These are phyloP conservation scores for Zelostemma sp. DNA, from an alignment of 1,140 invertebrate species.

Conservation along the genomic window DNA sequence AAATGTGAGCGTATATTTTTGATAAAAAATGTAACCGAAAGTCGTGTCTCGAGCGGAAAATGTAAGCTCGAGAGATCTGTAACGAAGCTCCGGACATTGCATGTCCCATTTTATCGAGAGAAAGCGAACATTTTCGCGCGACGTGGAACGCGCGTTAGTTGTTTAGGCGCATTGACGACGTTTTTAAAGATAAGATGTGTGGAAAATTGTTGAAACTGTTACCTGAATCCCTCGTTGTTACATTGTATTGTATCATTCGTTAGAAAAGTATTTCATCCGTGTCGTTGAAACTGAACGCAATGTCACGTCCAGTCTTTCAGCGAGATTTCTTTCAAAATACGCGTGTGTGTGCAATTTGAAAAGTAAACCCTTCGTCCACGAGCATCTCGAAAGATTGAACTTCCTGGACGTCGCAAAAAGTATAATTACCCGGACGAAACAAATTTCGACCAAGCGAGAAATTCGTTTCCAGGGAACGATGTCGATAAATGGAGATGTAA, in stretches of 20 bases:
- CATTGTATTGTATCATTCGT: conserved; percentile 7
- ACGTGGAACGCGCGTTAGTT: neutral
- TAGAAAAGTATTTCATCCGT: conserved; percentile 7
- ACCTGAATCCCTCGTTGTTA: conserved; percentile 51
- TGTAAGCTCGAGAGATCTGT: too few relatives aligned
- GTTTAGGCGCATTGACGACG: neutral
- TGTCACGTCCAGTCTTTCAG: conserved; percentile 4
- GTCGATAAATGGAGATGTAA: neutral
- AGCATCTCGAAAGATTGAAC: neutral
- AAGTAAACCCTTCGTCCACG: neutral
- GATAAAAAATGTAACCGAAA: neutral
- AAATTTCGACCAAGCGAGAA: too few relatives aligned
- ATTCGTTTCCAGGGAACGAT: neutral
- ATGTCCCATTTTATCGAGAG: too few relatives aligned
- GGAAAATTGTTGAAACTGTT: conserved; percentile 53
- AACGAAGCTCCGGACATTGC: too few relatives aligned
- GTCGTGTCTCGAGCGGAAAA: neutral
- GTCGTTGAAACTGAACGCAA: conserved; percentile 2
- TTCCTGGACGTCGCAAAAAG: too few relatives aligned
- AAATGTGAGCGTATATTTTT: neutral
- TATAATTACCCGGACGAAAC: too few relatives aligned
- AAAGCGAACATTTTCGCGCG: conserved; percentile 1
- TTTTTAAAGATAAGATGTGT: conserved; percentile 10
- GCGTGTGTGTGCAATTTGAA: neutral
- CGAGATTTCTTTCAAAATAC: conserved; percentile 2